Evolutionary conservation across 2,888 invertebrate genomes (phyloP).

Genomic region (Acheta domesticus): DNA sequence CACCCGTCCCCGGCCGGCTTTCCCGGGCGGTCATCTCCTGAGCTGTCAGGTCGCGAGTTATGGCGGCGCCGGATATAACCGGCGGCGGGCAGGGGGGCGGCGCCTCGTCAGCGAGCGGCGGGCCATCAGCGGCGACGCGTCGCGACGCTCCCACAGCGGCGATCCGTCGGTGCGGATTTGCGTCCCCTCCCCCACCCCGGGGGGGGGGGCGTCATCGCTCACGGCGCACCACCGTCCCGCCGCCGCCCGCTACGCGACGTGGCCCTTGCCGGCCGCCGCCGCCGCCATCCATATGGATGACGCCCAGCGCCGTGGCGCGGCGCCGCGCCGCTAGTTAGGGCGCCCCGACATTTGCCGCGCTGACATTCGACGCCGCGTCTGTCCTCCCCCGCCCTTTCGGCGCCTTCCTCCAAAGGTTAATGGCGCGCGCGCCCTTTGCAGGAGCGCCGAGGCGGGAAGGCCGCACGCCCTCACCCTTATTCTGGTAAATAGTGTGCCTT

Average conservation of each 20-base stretch:
- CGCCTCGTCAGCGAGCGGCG: not conserved
- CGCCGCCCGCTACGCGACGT: not conserved
- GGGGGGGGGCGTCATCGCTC: no score
- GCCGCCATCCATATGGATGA: not conserved
- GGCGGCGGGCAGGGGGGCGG: no score
- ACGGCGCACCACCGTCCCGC: not conserved
- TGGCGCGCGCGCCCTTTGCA: not conserved
- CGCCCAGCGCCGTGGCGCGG: not conserved
- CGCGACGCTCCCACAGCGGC: not conserved
- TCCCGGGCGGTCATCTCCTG: no score
- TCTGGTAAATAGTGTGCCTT: no score
- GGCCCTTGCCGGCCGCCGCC: not conserved
- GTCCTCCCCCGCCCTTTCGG: not conserved
- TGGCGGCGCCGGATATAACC: not conserved
- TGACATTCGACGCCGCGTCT: not conserved
- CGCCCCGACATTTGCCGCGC: not conserved
- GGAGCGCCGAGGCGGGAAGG: not conserved
- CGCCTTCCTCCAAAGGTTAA: not conserved
- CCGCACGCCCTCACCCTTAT: not conserved
- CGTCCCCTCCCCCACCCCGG: no score
- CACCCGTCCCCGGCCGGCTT: no score
- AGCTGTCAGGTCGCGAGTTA: not conserved
- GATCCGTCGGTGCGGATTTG: not conserved
- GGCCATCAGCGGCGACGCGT: not conserved
- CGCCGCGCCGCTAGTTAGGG: not conserved